Evolutionary conservation across 2,797 vertebrate genomes (phyloP), one percentile per base, ranked within the genome.

Genomic region (Falco peregrinus): DNA sequence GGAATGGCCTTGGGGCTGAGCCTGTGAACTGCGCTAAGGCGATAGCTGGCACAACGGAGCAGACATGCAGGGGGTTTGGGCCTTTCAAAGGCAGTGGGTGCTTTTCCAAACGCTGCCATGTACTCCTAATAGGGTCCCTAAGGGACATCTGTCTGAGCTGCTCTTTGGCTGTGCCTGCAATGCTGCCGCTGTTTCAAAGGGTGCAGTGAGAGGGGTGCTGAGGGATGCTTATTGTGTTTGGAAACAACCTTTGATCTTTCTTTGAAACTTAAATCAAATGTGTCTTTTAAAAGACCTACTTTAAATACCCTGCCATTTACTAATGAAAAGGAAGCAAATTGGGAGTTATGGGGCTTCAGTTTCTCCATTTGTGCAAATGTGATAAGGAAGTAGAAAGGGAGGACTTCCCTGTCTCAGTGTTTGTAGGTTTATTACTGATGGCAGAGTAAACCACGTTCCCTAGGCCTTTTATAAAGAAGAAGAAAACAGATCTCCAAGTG

Each of bases 111-210:
- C 22, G 39, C 22, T 2, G 1, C 43, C 8, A 2, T 12, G 6
- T 2, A 0, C 4, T 61, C 13, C 9, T 31, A 48, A 8, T 12
- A 9, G 45, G 20, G 5, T 16, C 21, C n/a, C 15, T 11, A 8
- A 8, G 51, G 28, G 29, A 6, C 0, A 0, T 45, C 19, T 48
- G 29, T 20, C 59, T 14, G 57, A 53, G 51, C 47, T 28, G 56
- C 5, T 1, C 25, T 41, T 15, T 20, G 26, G 31, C 16, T 64
- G 25, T 4, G 16, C 61, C 43, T 43, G 50, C 15, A 29, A 13
- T 25, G 54, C 45, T 5, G 5, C n/a, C 2, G 5, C 25, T 50
- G 29, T 12, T 14, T 69, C 50, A 20, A 20, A 50, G 3, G 3
- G 15, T 5, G 29, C 12, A 2, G 8, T 29, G 45, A 35, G 21